A percentile compares a stretch with the other conserved stretches of the same genome.
phyloP scores from a whole-genome alignment of 2,888 invertebrate species.

The Leucophenga montana region DNA sequence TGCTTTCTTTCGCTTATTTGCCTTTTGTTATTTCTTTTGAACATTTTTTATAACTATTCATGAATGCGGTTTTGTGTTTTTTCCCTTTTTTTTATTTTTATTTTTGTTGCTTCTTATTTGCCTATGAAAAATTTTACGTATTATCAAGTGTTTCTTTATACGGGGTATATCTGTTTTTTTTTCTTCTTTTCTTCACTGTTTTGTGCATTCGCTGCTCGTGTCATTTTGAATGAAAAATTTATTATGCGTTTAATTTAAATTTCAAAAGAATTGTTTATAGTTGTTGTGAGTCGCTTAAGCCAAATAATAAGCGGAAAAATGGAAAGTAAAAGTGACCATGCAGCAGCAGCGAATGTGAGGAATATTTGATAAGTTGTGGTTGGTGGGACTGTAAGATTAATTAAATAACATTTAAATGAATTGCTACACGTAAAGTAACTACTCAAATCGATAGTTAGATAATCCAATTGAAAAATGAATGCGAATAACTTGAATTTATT shows the following conservation, averaged over 20 bases:
- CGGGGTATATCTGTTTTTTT: neutral
- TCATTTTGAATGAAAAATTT: constrained; percentile 39
- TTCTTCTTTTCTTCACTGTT: neutral
- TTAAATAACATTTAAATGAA: too few relatives aligned
- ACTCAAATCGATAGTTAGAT: too few relatives aligned
- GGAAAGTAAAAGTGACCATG: constrained; percentile 16
- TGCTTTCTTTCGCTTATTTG: neutral
- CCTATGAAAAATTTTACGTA: constrained; percentile 3
- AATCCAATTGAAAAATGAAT: too few relatives aligned
- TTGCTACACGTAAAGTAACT: too few relatives aligned
- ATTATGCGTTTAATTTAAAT: constrained; percentile 50
- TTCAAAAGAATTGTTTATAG: constrained; percentile 35
- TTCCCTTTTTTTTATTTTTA: neutral
- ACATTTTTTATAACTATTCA: constrained; percentile 14
- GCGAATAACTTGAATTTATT: too few relatives aligned
- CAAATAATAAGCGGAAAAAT: constrained; percentile 1
- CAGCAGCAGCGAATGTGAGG: too few relatives aligned
- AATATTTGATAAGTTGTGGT: too few relatives aligned
- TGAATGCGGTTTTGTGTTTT: constrained; percentile 10
- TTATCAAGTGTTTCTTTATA: constrained; percentile 13
- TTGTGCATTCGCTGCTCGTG: constrained; percentile 8
- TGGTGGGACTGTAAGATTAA: too few relatives aligned
- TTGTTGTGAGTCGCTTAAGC: neutral
- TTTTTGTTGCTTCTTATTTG: neutral
- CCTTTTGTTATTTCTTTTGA: neutral